Evolutionary conservation across 2,888 invertebrate genomes (phyloP), one percentile per base, ranked within the genome.

Genomic region (Acrobasis suavella): DNA sequence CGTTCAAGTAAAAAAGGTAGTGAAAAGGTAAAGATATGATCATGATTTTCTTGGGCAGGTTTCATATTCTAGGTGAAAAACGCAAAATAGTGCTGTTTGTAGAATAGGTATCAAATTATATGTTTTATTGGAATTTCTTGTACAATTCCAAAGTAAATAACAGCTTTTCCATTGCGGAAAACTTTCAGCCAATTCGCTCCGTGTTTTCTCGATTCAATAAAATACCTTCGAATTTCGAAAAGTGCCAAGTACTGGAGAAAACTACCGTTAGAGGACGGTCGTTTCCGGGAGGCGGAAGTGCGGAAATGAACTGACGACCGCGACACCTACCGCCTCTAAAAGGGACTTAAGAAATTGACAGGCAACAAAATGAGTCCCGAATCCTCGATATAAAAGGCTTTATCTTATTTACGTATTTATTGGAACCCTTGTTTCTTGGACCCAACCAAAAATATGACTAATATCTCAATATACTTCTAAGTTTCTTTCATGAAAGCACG

Each of bases 251-350:
- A 14, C 37, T 32, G 15, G 58, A 14, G 50, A 38, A 22, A 59
- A 59, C 50, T 59, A 50, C 16, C 42, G 22, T 14, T 56, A 17
- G 56, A 56, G 42, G 59, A 59, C 50, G 38, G 50, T 9, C 50
- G 50, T 50, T 65, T 74, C 69, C 72, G 67, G 58, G 58, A 32
- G 64, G 58, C 62, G 65, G 63, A 73, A 65, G 67, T 58, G 65
- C 61, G 75, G 73, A 76, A 76, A 76, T 76, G 76, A 75, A 74
- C 58, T 67, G 68, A 64, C 68, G 63, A 68, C 67, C 69, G 61
- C 67, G 68, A 67, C 75, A 70, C 71, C 65, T 68, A 67, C 65
- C 64, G 51, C 52, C 64, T 69, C 64, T 32, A 32, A 32, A 59
- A 37, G 38, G 59, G 50, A 59, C 59, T 38, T 38, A 50, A 50